Evolutionary conservation across 2,113 vertebrate species (phyloP).

Genomic region (Cyprinodon variegatus): DNA sequence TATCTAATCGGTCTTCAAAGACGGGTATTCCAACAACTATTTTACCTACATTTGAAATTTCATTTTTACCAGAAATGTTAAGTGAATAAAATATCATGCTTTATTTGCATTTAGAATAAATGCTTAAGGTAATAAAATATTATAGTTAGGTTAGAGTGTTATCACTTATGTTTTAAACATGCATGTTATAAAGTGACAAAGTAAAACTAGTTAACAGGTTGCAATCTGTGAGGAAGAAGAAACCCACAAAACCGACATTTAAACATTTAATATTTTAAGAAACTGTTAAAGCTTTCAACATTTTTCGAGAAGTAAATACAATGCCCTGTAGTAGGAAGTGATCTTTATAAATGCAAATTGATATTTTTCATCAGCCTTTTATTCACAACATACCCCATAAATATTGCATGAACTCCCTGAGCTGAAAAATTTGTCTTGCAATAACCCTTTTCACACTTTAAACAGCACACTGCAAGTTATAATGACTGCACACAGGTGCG

Average conservation of each 20-base stretch:
- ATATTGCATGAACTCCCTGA: neutral
- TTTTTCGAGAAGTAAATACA: neutral
- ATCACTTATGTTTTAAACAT: neutral
- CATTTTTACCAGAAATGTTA: too few species aligned
- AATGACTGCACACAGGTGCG: neutral
- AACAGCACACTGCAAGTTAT: neutral
- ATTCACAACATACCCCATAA: neutral
- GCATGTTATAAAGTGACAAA: neutral
- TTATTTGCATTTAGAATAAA: too few species aligned
- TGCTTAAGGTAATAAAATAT: neutral
- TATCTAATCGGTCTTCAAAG: too few species aligned
- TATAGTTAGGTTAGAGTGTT: neutral
- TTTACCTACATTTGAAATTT: too few species aligned
- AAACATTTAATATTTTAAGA: neutral
- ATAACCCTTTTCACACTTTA: neutral
- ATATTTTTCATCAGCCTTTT: neutral
- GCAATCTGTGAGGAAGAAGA: neutral
- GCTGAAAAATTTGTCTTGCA: neutral
- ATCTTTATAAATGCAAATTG: neutral
- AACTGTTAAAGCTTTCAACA: neutral
- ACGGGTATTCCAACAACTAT: too few species aligned
- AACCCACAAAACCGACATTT: neutral
- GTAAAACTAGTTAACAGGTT: too few species aligned
- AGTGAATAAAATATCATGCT: too few species aligned
- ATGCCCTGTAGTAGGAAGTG: neutral